Base-by-base conservation (phyloP, 1,140 invertebrate genomes). In the Cotesia vestalis region DNA sequence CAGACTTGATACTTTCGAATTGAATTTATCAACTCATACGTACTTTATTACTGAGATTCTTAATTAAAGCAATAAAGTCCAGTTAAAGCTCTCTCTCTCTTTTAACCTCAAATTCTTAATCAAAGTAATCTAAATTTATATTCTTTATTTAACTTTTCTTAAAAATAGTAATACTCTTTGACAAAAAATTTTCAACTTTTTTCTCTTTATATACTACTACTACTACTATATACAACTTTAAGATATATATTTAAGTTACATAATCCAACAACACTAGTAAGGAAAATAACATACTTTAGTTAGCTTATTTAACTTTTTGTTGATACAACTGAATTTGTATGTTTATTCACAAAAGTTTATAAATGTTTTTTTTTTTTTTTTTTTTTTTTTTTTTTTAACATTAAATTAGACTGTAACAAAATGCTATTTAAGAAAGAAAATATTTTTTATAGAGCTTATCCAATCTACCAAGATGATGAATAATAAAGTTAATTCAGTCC, bases 11-110 rank as follows among this genome's bases (percentile, higher is more conserved):
- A 12, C 62, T 11, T 38, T 64, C 38, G 11, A 64, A 64, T 64
- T 64, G 5, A 64, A 64, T 64, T 64, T 46, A 64, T 64, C 12
- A 64, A 64, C 6, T 64, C 38, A 64, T 64, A 36, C n/a, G 62
- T 64, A 64, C 38, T 64, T 64, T 64, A 64, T 64, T 64, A 36
- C 34, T 9, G 35, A 64, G 12, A 64, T 38, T 64, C 62, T 64
- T 64, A 64, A 64, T 64, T 64, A 38, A 34, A 11, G 8, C 40
- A 46, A 46, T 46, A 46, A 46, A 46, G 40, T 46, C 40, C 27
- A 27, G 27, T 27, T 27, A 27, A 27, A 46, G 11, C 40, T 46
- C 6, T 46, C 11, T 1, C 38, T 46, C 6, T 27, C 8, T 6
- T 9, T 46, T 46, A 46, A 46, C 40, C 40, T 9, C 40, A 46